Percentiles rank a stretch among this genome's conserved stretches.
Conservation (phyloP, 1,140 invertebrate genomes). For the Anagrus nilaparvatae region DNA sequence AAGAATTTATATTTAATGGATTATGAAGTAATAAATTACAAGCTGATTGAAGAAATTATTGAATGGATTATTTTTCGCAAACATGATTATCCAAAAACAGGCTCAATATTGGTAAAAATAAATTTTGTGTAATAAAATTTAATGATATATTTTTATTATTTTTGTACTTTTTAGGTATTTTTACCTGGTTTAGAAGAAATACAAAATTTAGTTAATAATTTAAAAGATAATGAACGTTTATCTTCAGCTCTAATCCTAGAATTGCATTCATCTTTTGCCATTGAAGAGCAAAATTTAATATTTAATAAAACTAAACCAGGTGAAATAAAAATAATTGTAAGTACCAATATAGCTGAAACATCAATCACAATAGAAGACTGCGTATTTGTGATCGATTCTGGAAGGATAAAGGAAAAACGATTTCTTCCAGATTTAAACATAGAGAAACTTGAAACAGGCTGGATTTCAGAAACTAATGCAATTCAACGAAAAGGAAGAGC, state of each 20-base stretch:
- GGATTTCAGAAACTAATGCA: constrained; percentile 52
- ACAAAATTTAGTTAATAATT: constrained; percentile 15
- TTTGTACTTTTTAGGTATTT: constrained; percentile 47
- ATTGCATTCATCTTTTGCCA: constrained; percentile 61
- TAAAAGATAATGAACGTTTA: background rate
- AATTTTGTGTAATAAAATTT: constrained; percentile 37
- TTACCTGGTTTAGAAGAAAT: constrained; percentile 55
- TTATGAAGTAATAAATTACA: constrained; percentile 62
- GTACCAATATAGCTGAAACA: constrained; percentile 95
- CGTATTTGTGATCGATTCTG: constrained; percentile 55
- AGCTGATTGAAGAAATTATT: constrained; percentile 64
- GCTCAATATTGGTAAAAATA: constrained; percentile 49
- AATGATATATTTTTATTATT: constrained; percentile 47
- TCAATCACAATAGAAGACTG: constrained; percentile 92
- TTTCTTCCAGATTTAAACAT: constrained; percentile 26
- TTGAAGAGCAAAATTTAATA: constrained; percentile 58
- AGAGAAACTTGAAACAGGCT: constrained; percentile 29
- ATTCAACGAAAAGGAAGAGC: constrained; percentile 68
- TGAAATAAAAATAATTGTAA: constrained; percentile 76
- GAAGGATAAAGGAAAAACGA: constrained; percentile 29
- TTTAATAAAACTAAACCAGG: constrained; percentile 49
- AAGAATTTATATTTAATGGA: constrained; percentile 72
- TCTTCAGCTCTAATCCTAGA: constrained; percentile 40
- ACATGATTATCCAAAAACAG: constrained; percentile 58
- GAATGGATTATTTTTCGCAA: constrained; percentile 51